Conservation (phyloP, 1,140 invertebrate species). For the Drosophila rufa region DNA sequence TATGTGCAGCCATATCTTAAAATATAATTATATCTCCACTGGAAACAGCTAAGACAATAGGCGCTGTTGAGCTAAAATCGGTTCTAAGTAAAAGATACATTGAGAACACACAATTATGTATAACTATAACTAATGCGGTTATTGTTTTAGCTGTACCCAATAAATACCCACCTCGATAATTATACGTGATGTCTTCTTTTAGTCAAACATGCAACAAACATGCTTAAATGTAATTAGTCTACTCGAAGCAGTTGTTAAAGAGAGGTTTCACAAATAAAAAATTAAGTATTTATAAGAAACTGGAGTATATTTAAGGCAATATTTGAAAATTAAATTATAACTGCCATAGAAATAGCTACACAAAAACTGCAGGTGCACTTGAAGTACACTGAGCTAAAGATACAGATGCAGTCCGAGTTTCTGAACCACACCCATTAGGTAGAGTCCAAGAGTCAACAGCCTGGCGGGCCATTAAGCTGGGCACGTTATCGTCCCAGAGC, state of each 20-base stretch:
- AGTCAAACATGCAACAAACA: conserved; percentile 16
- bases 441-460: conserved; percentile 34
- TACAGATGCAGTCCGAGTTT: background rate
- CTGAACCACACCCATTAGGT: conserved; percentile 11
- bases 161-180: conserved; percentile 1
- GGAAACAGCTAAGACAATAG: conserved; percentile 21
- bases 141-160: conserved; percentile 6
- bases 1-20: conserved; percentile 30
- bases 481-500: conserved; percentile 22
- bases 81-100: conserved; percentile 12
- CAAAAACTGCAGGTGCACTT: background rate
- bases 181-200: conserved; percentile 13
- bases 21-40: conserved; percentile 24
- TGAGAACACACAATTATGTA: conserved; percentile 11
- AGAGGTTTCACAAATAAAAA: too few species aligned
- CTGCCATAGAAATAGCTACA: background rate
- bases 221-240: conserved; percentile 5
- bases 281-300: too few species aligned
- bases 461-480: conserved; percentile 23
- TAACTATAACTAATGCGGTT: conserved; percentile 9
- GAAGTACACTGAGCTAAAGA: background rate
- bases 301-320: too few species aligned
- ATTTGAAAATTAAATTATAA: background rate
- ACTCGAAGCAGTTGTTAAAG: background rate
- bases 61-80: background rate